Base-by-base conservation (phyloP, 1,140 invertebrate genomes). In the Bombus balteatus region DNA sequence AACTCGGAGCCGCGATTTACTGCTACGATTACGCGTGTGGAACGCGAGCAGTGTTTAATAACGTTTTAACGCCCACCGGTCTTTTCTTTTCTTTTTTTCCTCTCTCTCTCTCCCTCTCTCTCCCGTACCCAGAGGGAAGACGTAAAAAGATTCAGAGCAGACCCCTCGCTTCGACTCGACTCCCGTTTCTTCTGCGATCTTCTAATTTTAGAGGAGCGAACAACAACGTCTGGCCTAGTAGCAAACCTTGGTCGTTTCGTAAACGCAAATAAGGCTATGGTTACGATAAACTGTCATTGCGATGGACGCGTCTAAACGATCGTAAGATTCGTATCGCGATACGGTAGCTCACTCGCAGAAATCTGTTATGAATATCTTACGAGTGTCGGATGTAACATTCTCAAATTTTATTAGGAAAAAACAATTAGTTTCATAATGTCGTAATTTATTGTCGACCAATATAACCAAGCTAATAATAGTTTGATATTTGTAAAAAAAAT, bases 1-100 rank as follows among this genome's bases (percentile, higher is more conserved):
- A 84, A 84, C 88, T 73, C 32, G 72, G 57, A 57, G 32, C 22
- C 74, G 39, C 22, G 73, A 83, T 79, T 86, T 78, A 74, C 41
- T 47, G 37, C 37, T 39, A 15, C 65, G 62, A 57, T 89, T 74
- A 77, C 53, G 53, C 57, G 34, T 18, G 62, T 62, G 65, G 18
- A 12, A 68, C 68, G 43, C 8, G 59, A 34, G 68, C 37, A 5
- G n/a, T 39, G 79, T 73, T 76, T 83, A 62, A 62, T 41, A 39
- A 62, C 39, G 15, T 15, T 28, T n/a, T 12, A 47, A 68, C 66
- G 18, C 18, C 65, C 65, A 32, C 65, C n/a, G 15, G 10, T 62
- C 12, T n/a, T n/a, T 62, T 13, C 28, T 59, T 28, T 25, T 28
- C 0, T 12, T 65, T 0, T 15, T 62, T 0, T 13, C 5, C 5